Conservation (phyloP, 2,113 vertebrate genomes). For the Anoplopoma fimbria region DNA sequence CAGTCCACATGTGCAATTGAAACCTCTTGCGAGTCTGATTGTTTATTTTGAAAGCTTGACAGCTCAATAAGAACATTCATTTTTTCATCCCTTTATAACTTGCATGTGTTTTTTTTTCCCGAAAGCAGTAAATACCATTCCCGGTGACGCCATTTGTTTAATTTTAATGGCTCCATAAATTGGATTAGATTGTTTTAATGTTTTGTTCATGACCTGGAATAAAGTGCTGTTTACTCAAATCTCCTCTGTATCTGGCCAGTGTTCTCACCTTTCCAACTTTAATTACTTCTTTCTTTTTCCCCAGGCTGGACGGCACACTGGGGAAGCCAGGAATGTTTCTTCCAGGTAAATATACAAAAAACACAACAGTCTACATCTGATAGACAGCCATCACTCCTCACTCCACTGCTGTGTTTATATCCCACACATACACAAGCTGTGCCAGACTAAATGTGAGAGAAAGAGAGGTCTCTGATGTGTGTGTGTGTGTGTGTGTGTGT, state of each 20-base stretch:
- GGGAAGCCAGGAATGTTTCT: conserved; percentile 82
- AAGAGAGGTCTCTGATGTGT: conserved; percentile 4
- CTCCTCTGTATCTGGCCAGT: conserved; percentile 9
- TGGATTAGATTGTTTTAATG: not conserved
- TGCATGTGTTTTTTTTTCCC: no score
- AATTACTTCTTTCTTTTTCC: conserved; percentile 2
- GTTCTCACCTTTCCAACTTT: conserved; percentile 8
- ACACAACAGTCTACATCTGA: conserved; percentile 52
- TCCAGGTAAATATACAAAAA: conserved; percentile 70
- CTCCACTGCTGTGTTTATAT: conserved; percentile 47
- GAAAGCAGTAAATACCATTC: conserved; percentile 4
- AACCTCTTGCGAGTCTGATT: not conserved
- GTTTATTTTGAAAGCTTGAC: conserved; percentile 35
- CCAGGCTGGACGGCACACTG: conserved; percentile 77
- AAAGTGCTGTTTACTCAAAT: not conserved
- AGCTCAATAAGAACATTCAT: conserved; percentile 17
- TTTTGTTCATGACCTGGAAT: conserved; percentile 10
- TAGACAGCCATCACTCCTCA: conserved; percentile 56
- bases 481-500: no score
- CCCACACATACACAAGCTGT: conserved; percentile 32
- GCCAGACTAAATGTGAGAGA: conserved; percentile 54
- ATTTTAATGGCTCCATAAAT: conserved; percentile 41
- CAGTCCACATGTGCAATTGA: not conserved
- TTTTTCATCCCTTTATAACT: not conserved
- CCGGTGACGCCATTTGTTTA: conserved; percentile 41